Conservation (phyloP, 2,797 vertebrate species). For the Buceros bicornis region DNA sequence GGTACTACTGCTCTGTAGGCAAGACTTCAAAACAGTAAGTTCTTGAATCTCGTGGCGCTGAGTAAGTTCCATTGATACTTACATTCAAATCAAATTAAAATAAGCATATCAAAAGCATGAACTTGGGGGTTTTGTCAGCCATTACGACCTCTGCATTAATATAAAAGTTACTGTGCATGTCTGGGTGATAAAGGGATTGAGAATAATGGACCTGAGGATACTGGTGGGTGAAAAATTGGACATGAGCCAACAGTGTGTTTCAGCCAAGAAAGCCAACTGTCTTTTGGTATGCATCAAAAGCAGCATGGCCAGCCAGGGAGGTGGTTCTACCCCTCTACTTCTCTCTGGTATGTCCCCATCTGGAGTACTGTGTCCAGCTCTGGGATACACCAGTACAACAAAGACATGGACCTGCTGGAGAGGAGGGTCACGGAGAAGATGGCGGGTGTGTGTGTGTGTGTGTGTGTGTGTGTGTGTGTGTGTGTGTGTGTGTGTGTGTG, state of each 20-base stretch:
- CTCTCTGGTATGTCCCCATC: fast-evolving
- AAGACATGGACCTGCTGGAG: background rate
- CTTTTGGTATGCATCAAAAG: background rate
- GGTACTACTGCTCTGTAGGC: background rate
- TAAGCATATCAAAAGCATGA: background rate
- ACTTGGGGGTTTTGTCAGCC: background rate
- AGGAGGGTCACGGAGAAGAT: background rate
- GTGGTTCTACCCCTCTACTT: background rate
- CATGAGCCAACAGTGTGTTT: fast-evolving
- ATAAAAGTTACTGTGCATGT: background rate
- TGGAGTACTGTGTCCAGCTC: background rate
- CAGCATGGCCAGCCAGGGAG: fast-evolving
- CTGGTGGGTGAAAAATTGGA: background rate
- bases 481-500: too few species aligned
- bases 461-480: too few species aligned
- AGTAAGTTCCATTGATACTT: background rate
- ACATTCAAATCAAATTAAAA: background rate
- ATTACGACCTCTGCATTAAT: background rate
- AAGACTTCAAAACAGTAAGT: background rate
- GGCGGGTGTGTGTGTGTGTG: too few species aligned
- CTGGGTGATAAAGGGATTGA: background rate
- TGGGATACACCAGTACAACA: too few species aligned
- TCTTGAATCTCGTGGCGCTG: background rate
- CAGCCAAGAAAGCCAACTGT: fast-evolving
- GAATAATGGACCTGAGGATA: background rate